Percentiles rank a stretch among this genome's conserved stretches.
Conservation (phyloP, 2,888 invertebrate genomes). For the Terebella lapidaria region DNA sequence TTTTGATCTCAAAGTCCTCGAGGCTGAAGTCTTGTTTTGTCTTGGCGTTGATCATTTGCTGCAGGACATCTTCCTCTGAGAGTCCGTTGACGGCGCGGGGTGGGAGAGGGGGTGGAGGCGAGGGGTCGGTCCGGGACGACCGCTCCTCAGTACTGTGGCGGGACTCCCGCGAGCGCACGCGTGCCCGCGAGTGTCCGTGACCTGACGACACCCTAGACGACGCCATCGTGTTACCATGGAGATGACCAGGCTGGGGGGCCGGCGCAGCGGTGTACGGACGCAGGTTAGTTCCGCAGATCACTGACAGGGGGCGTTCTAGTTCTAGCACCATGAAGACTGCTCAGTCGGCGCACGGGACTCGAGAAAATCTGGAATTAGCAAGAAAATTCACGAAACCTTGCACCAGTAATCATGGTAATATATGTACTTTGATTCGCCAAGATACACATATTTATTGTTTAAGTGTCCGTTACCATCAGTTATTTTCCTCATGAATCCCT, state of each 20-base stretch:
- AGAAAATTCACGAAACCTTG: too few relatives aligned
- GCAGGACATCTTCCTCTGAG: not conserved
- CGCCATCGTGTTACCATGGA: not conserved
- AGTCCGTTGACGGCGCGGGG: not conserved
- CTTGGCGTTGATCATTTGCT: not conserved
- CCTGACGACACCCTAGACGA: not conserved
- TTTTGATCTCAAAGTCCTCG: not conserved
- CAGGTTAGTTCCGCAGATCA: not conserved
- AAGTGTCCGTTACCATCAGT: too few relatives aligned
- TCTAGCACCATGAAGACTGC: not conserved
- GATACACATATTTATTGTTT: too few relatives aligned
- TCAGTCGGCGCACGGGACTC: too few relatives aligned
- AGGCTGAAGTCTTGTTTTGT: not conserved
- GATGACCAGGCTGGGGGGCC: not conserved
- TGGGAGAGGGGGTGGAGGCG: not conserved
- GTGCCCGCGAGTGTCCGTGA: not conserved
- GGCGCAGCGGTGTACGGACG: not conserved
- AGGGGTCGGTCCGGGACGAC: not conserved
- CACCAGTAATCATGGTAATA: too few relatives aligned
- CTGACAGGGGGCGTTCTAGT: not conserved
- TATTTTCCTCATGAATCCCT: too few relatives aligned
- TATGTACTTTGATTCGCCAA: too few relatives aligned
- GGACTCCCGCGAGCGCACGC: not conserved
- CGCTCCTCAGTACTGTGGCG: not conserved
- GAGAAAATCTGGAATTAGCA: too few relatives aligned